Base-by-base conservation (phyloP, 2,888 invertebrate genomes). In the Drosophila neonasuta region DNA sequence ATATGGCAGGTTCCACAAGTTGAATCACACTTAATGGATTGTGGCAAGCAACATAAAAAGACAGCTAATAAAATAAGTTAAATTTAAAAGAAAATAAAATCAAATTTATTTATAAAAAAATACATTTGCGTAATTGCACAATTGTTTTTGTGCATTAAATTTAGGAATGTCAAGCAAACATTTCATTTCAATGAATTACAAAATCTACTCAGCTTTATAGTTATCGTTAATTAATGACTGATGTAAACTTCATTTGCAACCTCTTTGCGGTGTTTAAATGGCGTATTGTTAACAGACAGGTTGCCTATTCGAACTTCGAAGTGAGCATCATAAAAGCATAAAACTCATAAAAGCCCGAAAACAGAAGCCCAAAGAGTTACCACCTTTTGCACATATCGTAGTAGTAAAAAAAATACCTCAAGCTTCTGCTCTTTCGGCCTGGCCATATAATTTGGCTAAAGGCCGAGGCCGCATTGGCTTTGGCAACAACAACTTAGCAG, bases 371-470 rank as follows among this genome's bases (percentile, higher is more conserved):
- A 54, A 15, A 57, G 63, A 56, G 49, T 30, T 67, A 57, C 73
- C 62, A 68, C 68, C 67, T 68, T 48, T 48, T 59, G 39, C 57
- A 48, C 48, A 59, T 58, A 50, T 55, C 55, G 44, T 44, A 42
- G 46, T 29, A 46, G 44, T 48, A 42, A 20, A 20, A 17, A 46
- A 46, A 66, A 48, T 20, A 29, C 49, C 70, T 70, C 42, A 15
- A 57, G 64, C 63, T 57, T 34, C 46, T 41, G 56, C 44, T 55
- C 46, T 58, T 45, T 55, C 15, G 57, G 54, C 34, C 71, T 61
- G 79, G 79, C 68, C 75, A 76, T 84, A 84, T 86, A 84, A 84
- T 84, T 84, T 84, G 75, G 80, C 54, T 74, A 85, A 85, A 82
- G 80, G 78, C 83, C 68, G 74, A 68, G 45, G 60, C 56, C 13